Base-by-base conservation (phyloP, 2,888 invertebrate genomes). In the Parnassius smintheus region DNA sequence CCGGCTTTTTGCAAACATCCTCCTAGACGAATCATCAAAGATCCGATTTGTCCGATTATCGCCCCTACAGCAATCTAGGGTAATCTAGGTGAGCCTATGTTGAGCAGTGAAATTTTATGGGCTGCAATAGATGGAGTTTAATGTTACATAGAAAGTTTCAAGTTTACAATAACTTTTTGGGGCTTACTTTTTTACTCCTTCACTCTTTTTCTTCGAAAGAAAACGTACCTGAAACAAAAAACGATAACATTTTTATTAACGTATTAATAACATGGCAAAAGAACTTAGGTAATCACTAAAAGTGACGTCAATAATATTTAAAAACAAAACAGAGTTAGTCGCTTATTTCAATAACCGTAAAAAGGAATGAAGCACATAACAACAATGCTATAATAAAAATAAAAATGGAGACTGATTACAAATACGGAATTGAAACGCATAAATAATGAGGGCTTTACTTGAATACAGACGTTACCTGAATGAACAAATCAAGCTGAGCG, bases 221-320 rank as follows among this genome's bases (percentile, higher is more conserved):
- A n/a, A 18, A 53, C 65, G 65, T 72, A 73, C 74, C 73, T 72
- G 72, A 65, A 72, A 72, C 67, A 69, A 68, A 68, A 53, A 55
- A 65, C 42, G 46, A 46, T 13, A 41, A 53, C 11, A 13, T 54
- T 54, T n/a, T 12, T 42, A 54, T 9, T 18, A 49, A 12, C 7
- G 7, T 35, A 35, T 46, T 41, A 35, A 53, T 52, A 52, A 52
- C 9, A 25, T 45, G 1, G 18, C 18, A 18, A 18, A 18, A 18
- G 18, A 18, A 18, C 18, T 18, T 18, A 18, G 18, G 18, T 18
- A 35, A 35, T 35, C 35, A 35, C 3, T 7, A 7, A 35, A 35
- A 3, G 4, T 35, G 35, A 35, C 4, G 35, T 35, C 22, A 22
- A 35, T 4, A 59, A 54, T 13, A 53, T 12, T 13, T 12, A 59